phyloP scores from a whole-genome alignment of 1,140 invertebrate genomes.

The Drosophila equinoxialis region DNA sequence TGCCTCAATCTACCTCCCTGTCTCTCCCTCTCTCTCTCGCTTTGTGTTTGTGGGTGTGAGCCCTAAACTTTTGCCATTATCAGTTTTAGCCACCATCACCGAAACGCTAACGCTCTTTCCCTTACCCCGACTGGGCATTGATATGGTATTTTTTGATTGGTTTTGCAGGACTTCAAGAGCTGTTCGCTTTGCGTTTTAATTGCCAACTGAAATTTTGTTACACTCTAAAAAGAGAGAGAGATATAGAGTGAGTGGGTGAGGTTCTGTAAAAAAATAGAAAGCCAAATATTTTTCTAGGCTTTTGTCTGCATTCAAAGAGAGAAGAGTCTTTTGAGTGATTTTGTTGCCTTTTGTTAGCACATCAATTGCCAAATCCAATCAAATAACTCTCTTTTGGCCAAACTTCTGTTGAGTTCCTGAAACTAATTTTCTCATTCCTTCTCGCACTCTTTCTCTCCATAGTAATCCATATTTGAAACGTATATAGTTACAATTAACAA shows the following conservation, averaged over 20 bases:
- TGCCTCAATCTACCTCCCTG: slow-evolving; percentile 4
- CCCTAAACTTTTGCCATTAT: slow-evolving; percentile 65
- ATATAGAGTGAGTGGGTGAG: neutral
- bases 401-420: slow-evolving; percentile 29
- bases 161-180: slow-evolving; percentile 61
- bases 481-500: too few relatives aligned
- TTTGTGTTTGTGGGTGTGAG: neutral
- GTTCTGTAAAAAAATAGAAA: slow-evolving; percentile 33
- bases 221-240: slow-evolving; percentile 17
- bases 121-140: slow-evolving; percentile 24
- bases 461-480: too few relatives aligned
- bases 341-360: slow-evolving; percentile 6
- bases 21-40: neutral
- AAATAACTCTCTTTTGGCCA: slow-evolving; percentile 19
- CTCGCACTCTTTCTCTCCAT: neutral
- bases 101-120: slow-evolving; percentile 14
- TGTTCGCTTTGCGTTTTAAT: slow-evolving; percentile 65
- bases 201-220: slow-evolving; percentile 57
- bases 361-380: slow-evolving; percentile 41
- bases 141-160: slow-evolving; percentile 77
- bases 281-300: slow-evolving; percentile 65
- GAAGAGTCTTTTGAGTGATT: slow-evolving; percentile 47
- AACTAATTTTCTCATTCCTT: slow-evolving; percentile 14
- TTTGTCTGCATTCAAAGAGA: slow-evolving; percentile 50
- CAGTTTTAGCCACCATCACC: slow-evolving; percentile 35